These are phyloP conservation scores for Hucho hucho DNA, from an alignment of 2,113 vertebrate species.

Conservation along the genomic window DNA sequence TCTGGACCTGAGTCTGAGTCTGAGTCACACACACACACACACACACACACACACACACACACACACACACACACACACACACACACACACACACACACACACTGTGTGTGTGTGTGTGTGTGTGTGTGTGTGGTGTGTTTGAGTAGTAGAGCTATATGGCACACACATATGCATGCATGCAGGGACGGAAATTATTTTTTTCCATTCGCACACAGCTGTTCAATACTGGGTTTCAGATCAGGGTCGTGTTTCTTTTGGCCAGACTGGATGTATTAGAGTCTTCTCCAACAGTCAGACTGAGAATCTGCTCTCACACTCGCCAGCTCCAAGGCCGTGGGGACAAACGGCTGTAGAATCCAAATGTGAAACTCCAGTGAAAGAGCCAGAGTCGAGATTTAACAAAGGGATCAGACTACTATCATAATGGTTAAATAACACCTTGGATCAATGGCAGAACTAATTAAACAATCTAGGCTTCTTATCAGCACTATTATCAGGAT, in stretches of 20 bases:
- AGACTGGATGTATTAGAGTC: not conserved
- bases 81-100: too few relatives aligned
- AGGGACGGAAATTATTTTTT: not conserved
- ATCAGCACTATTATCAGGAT: not conserved
- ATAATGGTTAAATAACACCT: not conserved
- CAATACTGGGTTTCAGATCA: not conserved
- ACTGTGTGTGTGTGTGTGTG: conserved; percentile 14
- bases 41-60: too few relatives aligned
- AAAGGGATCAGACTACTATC: not conserved
- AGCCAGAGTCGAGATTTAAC: not conserved
- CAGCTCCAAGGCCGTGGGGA: not conserved
- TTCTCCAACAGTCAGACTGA: not conserved
- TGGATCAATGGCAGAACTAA: not conserved
- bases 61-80: too few relatives aligned
- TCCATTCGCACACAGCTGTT: conserved; percentile 5
- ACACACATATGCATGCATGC: conserved; percentile 7
- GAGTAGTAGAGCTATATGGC: not conserved
- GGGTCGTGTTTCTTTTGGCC: conserved; percentile 1
- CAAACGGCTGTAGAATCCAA: not conserved
- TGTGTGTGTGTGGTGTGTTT: not conserved
- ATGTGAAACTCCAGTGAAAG: not conserved
- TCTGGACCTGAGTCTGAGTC: conserved; percentile 30
- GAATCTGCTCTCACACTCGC: not conserved
- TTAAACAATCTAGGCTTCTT: not conserved
- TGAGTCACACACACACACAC: too few relatives aligned